phyloP scores from a whole-genome alignment of 2,888 invertebrate species.

The Eupithecia subfuscata region DNA sequence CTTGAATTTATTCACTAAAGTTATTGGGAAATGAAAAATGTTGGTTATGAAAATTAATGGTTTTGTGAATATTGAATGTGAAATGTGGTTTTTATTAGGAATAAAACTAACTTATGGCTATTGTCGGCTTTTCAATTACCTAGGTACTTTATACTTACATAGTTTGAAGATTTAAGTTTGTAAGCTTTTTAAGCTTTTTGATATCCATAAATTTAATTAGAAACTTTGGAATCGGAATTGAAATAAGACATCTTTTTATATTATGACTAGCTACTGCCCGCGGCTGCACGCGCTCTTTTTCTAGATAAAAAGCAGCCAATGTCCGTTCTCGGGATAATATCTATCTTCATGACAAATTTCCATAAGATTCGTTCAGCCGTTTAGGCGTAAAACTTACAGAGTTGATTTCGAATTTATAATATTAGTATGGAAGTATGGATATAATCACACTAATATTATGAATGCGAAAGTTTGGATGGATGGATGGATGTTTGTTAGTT shows the following conservation, averaged over 20 bases:
- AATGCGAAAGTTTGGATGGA: too few relatives aligned
- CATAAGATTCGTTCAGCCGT: too few relatives aligned
- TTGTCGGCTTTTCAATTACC: not conserved
- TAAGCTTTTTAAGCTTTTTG: not conserved
- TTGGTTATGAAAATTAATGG: conserved; percentile 32
- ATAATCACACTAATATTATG: too few relatives aligned
- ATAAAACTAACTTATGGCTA: not conserved
- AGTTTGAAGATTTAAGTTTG: not conserved
- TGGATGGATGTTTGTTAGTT: too few relatives aligned
- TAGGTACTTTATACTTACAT: not conserved
- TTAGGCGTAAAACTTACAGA: too few relatives aligned
- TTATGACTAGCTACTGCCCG: too few relatives aligned
- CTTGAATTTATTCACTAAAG: conserved; percentile 27
- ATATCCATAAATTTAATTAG: not conserved
- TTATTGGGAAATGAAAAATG: conserved; percentile 33
- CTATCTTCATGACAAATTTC: too few relatives aligned
- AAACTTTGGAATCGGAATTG: not conserved
- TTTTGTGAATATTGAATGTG: conserved; percentile 25
- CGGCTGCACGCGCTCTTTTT: too few relatives aligned
- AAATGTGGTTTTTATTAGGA: conserved; percentile 12
- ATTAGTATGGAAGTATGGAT: too few relatives aligned
- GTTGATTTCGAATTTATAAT: too few relatives aligned
- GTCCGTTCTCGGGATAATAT: too few relatives aligned
- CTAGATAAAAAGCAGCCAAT: too few relatives aligned
- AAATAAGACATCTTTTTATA: not conserved